Evolutionary conservation across 1,140 invertebrate genomes (phyloP).

Genomic region (Venturia canescens): DNA sequence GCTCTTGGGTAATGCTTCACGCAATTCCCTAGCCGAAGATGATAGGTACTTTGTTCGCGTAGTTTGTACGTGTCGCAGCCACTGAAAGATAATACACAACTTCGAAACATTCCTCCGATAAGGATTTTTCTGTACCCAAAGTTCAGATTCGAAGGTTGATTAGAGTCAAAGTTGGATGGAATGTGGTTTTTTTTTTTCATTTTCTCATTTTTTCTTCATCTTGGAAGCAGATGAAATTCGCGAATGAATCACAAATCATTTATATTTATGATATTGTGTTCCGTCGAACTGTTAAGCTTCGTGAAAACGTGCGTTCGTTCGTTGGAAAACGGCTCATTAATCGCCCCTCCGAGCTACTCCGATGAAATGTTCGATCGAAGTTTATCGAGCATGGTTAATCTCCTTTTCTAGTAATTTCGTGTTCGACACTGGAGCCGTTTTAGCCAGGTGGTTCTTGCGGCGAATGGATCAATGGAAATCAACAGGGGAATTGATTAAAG

Average conservation of each 20-base stretch:
- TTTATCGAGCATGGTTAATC: neutral
- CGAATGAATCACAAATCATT: too few relatives aligned
- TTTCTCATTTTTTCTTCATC: too few relatives aligned
- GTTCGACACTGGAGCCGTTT: neutral
- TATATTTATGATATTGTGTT: too few relatives aligned
- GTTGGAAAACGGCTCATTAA: too few relatives aligned
- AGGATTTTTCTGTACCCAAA: neutral
- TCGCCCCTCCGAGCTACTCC: neutral
- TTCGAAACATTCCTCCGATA: neutral
- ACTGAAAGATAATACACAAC: neutral
- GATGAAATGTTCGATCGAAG: neutral
- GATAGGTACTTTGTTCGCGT: conserved; percentile 10
- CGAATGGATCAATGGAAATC: neutral
- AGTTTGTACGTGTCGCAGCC: too few relatives aligned
- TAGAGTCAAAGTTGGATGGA: neutral
- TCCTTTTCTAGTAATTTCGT: neutral
- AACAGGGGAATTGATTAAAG: neutral
- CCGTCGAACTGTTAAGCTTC: too few relatives aligned
- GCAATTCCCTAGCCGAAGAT: neutral
- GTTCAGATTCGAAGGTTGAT: neutral
- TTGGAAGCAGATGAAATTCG: too few relatives aligned
- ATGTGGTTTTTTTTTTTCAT: too few relatives aligned
- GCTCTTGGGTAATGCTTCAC: neutral
- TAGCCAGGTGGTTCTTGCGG: neutral
- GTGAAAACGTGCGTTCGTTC: too few relatives aligned